A percentile compares a stretch with the other conserved stretches of the same genome.
These are phyloP conservation scores for Pinctada fucata DNA, from an alignment of 2,888 invertebrate species.

Conservation along the genomic window DNA sequence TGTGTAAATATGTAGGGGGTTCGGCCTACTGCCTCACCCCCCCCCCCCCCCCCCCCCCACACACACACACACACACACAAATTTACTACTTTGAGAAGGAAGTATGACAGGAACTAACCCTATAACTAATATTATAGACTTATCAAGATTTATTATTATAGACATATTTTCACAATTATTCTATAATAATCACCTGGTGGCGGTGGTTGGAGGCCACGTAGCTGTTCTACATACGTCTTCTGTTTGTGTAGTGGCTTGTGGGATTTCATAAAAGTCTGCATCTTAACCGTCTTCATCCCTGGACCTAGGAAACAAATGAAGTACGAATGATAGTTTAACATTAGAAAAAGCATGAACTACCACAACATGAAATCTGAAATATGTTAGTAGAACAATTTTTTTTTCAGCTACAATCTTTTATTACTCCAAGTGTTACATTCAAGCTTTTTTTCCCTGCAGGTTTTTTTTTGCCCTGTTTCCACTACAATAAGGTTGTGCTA, in stretches of 20 bases:
- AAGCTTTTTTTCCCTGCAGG: not conserved
- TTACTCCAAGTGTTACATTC: too few relatives aligned
- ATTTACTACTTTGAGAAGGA: too few relatives aligned
- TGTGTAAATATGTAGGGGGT: too few relatives aligned
- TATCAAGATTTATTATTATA: too few relatives aligned
- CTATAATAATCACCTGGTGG: slow-evolving; percentile 31
- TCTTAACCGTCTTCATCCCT: slow-evolving; percentile 39
- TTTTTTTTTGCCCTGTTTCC: not conserved
- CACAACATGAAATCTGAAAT: too few relatives aligned
- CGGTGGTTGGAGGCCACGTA: slow-evolving; percentile 65
- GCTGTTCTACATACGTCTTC: slow-evolving; percentile 70
- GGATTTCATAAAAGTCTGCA: slow-evolving; percentile 56
- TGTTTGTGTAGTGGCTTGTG: slow-evolving; percentile 68
- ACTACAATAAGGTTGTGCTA: not conserved
- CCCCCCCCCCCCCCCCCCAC: too few relatives aligned
- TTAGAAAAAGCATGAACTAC: not conserved
- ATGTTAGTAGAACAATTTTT: too few relatives aligned
- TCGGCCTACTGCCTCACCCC: too few relatives aligned
- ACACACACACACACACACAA: too few relatives aligned
- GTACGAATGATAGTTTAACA: not conserved
- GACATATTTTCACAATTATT: not conserved
- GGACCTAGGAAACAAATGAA: slow-evolving; percentile 1
- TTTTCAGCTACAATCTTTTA: too few relatives aligned
- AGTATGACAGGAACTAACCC: too few relatives aligned
- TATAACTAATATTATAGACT: too few relatives aligned